These are phyloP conservation scores for Oxyura jamaicensis DNA, from an alignment of 2,113 vertebrate species.

Conservation along the genomic window DNA sequence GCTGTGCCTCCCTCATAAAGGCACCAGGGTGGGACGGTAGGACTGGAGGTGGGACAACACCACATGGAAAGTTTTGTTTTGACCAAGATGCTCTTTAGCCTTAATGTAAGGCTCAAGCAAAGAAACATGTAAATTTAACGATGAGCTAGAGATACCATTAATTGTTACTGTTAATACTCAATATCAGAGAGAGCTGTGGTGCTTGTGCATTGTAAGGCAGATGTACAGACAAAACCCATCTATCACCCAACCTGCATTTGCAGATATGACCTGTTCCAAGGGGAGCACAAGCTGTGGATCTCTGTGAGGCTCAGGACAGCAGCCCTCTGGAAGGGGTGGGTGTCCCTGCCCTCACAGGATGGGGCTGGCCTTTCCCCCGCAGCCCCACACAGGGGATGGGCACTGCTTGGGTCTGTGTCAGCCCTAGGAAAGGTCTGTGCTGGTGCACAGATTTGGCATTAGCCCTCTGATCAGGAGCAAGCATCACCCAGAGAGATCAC, in stretches of 20 bases:
- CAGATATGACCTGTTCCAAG: not conserved
- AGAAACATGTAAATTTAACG: not conserved
- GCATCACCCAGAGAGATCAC: not conserved
- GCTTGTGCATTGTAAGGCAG: conserved; percentile 26
- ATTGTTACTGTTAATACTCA: not conserved
- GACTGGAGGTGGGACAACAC: conserved; percentile 42
- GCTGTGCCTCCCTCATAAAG: conserved; percentile 44
- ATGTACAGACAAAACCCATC: conserved; percentile 3
- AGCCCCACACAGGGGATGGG: not conserved
- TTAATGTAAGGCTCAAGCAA: conserved; percentile 72
- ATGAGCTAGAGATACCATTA: conserved; percentile 2
- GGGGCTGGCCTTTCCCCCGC: not conserved
- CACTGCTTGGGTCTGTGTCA: not conserved
- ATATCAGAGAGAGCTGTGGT: not conserved
- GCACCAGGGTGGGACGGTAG: conserved; percentile 4
- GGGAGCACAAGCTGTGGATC: not conserved
- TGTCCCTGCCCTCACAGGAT: not conserved
- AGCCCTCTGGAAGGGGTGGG: not conserved
- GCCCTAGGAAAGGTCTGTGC: not conserved
- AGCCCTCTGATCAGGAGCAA: not conserved
- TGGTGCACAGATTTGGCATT: not conserved
- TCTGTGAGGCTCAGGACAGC: not conserved
- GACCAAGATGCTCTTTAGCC: conserved; percentile 57
- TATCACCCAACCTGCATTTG: not conserved
- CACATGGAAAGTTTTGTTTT: conserved; percentile 1